phyloP scores from a whole-genome alignment of 2,113 vertebrate species.

The Gracilinanus agilis region DNA sequence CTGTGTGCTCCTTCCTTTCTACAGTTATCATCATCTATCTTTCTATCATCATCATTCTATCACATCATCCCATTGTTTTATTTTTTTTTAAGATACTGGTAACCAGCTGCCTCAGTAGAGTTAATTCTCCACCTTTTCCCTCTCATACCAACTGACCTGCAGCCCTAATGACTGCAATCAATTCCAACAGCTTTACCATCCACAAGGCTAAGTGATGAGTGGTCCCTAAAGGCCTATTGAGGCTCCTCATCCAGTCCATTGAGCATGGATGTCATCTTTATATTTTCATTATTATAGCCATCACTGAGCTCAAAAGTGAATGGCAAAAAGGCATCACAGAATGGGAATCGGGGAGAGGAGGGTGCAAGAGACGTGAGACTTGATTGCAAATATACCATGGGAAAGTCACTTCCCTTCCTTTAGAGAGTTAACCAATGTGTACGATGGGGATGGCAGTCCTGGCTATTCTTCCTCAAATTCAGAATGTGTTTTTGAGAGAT shows the following conservation, averaged over 20 bases:
- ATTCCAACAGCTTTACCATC: neutral
- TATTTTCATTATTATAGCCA: neutral
- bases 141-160: neutral
- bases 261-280: rapidly evolving
- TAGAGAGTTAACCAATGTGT: neutral
- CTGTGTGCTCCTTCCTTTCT: neutral
- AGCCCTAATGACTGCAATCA: neutral
- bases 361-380: neutral
- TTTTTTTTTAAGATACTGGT: neutral
- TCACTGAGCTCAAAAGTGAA: neutral
- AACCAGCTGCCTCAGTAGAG: neutral
- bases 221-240: neutral
- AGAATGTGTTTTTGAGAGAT: neutral
- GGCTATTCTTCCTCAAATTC: neutral
- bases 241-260: neutral
- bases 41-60: no score
- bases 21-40: no score
- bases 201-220: neutral
- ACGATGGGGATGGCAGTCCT: neutral
- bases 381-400: neutral
- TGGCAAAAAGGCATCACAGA: neutral
- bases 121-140: neutral
- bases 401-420: neutral
- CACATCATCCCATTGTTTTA: neutral
- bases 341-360: neutral